Base-by-base conservation (phyloP, 1,140 invertebrate species). In the Rhagoletis zephyria region DNA sequence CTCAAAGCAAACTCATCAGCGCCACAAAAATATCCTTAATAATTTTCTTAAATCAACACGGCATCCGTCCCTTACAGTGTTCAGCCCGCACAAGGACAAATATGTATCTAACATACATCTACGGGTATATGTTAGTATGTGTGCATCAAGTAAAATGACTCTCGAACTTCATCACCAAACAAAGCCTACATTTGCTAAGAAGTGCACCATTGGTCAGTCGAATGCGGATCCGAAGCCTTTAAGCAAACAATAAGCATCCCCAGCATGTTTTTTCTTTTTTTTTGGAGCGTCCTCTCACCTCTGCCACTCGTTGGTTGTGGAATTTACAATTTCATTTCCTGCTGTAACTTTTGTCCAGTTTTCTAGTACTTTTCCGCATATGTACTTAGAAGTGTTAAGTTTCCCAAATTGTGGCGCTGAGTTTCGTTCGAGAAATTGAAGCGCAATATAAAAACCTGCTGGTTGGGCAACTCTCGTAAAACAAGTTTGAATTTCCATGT, bases 1-100 rank as follows among this genome's bases (percentile, higher is more conserved):
- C 30, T 6, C 65, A 85, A 74, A 86, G 48, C 87, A 88, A 88
- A 88, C 87, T 88, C 67, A 86, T 88, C 87, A 88, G 16, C 65
- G 81, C 87, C 87, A 87, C 85, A 88, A 87, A 88, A 64, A 88
- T 88, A 87, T 86, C 42, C 87, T 86, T 86, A 74, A 85, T 63
- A 85, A 63, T 45, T 85, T 85, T 63, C 60, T 42, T 85, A 81
- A 81, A 81, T 81, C 74, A 81, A 81, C 48, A 81, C 12, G 1
- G n/a, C n/a, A 30, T 3, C 48, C 74, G n/a, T 81, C n/a, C 48
- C 16, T 56, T 56, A 51, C 48, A 0, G n/a, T 19, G 9, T n/a
- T 48, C 4, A 10, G 0, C 51, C 3, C 2, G 51, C 67, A 30
- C 30, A 30, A 30, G 30, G 30, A 30, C 30, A 74, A 7, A 63